A percentile compares a stretch with the other conserved stretches of the same genome.
Conservation (phyloP, 2,113 vertebrate species). For the Platanista minor region DNA sequence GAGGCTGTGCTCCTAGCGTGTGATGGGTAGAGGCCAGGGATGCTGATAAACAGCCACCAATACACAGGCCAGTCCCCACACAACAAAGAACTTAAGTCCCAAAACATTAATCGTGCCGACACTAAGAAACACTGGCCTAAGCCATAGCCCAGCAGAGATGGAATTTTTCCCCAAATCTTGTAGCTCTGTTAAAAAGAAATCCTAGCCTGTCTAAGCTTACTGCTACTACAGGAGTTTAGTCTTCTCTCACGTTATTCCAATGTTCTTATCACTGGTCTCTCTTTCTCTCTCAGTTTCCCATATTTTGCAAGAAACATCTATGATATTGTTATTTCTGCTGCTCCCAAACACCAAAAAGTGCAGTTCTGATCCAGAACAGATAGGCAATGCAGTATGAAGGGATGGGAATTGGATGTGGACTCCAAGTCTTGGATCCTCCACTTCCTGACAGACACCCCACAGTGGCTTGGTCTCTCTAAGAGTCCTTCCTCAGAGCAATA, state of each 20-base stretch:
- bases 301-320: neutral
- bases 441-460: neutral
- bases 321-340: neutral
- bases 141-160: neutral
- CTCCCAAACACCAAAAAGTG: neutral
- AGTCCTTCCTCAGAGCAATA: neutral
- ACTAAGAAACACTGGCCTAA: neutral
- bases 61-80: too few relatives aligned
- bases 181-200: neutral
- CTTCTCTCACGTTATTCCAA: neutral
- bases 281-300: neutral
- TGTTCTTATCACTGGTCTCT: neutral
- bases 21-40: neutral
- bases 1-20: neutral
- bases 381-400: neutral
- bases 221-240: neutral
- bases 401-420: neutral
- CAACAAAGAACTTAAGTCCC: neutral
- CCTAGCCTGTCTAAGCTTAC: neutral
- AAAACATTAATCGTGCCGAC: neutral
- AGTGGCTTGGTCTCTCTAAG: neutral
- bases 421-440: neutral
- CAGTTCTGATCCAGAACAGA: neutral
- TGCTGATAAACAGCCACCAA: neutral
- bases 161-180: neutral